Conservation (phyloP, 2,113 vertebrate genomes). For the Bubo scandiacus region DNA sequence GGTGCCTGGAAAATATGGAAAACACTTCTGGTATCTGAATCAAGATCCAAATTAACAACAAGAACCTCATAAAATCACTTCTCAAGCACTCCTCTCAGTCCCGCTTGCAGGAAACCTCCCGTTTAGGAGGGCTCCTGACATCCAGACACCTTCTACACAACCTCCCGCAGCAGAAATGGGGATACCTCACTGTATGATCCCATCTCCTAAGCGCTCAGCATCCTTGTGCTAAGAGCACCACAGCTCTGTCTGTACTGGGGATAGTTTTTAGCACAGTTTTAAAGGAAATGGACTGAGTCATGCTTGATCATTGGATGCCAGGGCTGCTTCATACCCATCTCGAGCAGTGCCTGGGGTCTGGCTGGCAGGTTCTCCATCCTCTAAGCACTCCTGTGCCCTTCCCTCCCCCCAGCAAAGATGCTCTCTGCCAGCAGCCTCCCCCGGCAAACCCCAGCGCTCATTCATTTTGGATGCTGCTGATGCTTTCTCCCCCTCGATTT, state of each 20-base stretch:
- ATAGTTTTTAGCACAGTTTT: not conserved
- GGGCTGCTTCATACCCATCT: not conserved
- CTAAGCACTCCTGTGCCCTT: not conserved
- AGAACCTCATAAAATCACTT: conserved; percentile 12
- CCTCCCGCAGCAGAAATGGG: not conserved
- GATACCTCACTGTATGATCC: not conserved
- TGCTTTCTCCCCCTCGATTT: not conserved
- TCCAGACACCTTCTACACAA: not conserved
- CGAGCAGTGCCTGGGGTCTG: not conserved
- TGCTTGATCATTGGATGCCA: not conserved
- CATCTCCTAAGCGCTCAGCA: not conserved
- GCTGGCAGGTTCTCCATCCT: not conserved
- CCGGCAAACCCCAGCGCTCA: fast-evolving
- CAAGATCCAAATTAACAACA: conserved; percentile 56
- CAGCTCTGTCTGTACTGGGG: not conserved
- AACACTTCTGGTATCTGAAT: conserved; percentile 61
- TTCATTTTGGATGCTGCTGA: not conserved
- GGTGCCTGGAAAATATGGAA: conserved; percentile 56
- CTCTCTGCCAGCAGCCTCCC: not conserved
- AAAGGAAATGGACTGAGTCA: not conserved
- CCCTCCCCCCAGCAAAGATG: not conserved
- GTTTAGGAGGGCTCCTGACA: not conserved
- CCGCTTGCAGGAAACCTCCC: not conserved
- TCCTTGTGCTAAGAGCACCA: not conserved
- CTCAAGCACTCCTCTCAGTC: not conserved